Base-by-base conservation (phyloP, 2,113 vertebrate genomes). In the Tyto alba region DNA sequence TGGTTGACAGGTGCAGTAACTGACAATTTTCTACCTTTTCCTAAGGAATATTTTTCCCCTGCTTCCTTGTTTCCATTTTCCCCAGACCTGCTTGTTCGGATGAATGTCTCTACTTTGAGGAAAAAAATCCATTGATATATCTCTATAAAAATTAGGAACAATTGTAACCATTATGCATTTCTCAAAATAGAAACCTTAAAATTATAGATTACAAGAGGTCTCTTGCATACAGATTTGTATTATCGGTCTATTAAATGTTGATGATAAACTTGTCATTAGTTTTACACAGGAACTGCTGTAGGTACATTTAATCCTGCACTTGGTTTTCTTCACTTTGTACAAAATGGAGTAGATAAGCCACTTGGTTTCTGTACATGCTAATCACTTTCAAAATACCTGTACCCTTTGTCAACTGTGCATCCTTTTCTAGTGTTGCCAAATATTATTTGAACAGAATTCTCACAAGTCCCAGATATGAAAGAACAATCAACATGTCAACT, bases 401-500 rank as follows among this genome's bases (percentile, higher is more conserved):
- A 95, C n/a, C 79, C 87, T 96, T 63, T 80, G 89, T 85, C 89
- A 89, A 34, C 32, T 40, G 14, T 57, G 32, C 38, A 81, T 92
- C 71, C 66, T 92, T 89, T 79, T 88, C 92, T 87, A 82, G 78
- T 71, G 82, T 26, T 62, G 81, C 86, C 0, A 16, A 95, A 91
- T 48, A 76, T 74, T 34, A 83, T 69, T 92, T 87, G 88, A 93
- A 88, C 38, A 47, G 86, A 90, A 95, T 52, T 88, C 93, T 95
- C 92, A 20, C 50, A 95, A 85, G 89, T 67, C 89, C 55, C 91
- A 89, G 91, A 66, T 95, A 93, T 71, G 92, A 93, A 95, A 92
- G 95, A 97, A 93, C 92, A 96, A 97, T 98, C 96, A 98, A 72
- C 82, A 83, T 97, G 96, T 97, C 97, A 98, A 34, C 62, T 96